Evolutionary conservation across 1,140 invertebrate species (phyloP), one percentile per base, ranked within the genome.

Genomic region (Drosophila chauvacae): DNA sequence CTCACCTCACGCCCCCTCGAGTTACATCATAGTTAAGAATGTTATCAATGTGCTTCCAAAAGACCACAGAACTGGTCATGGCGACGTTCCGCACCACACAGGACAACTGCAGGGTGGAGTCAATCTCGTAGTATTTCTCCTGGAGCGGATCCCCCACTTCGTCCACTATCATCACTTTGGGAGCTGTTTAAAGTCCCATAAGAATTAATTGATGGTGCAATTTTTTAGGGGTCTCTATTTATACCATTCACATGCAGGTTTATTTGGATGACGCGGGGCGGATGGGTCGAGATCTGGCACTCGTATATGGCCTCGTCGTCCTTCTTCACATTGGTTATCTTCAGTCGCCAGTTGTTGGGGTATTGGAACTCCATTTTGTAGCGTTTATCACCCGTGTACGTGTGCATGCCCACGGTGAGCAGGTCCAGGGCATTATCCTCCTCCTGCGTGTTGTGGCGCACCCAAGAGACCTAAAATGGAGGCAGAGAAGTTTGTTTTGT

Each of bases 281-380:
- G 96, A 93, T 96, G 95, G 35, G 96, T 96, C 61, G 95, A 96
- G 88, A 96, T 95, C 93, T 96, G 96, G 91, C 96, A 96, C 91
- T 96, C 95, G 92, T 96, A 96, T 53, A 95, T 93, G 30, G 95
- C 96, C 87, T 96, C 95, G 80, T 96, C 96, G 77, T 94, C 95
- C 75, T 95, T 95, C 77, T 95, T 95, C 11, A 95, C 95, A 60
- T 94, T 94, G 81, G 94, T 94, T 75, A 96, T 95, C 93, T 95
- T 94, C 42, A 96, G 93, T 64, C 95, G 94, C 96, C 96, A 96
- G 92, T 96, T 96, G 71, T 96, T 95, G 42, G 96, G 95, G 84
- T 97, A 97, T 77, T 96, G 94, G 92, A 95, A 96, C 69, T 95
- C 95, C 62, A 96, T 94, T n/a, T 94, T 95, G 72, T 96, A 96